Evolutionary conservation across 2,113 vertebrate genomes (phyloP).

Genomic region (Poeciliopsis retropinna): DNA sequence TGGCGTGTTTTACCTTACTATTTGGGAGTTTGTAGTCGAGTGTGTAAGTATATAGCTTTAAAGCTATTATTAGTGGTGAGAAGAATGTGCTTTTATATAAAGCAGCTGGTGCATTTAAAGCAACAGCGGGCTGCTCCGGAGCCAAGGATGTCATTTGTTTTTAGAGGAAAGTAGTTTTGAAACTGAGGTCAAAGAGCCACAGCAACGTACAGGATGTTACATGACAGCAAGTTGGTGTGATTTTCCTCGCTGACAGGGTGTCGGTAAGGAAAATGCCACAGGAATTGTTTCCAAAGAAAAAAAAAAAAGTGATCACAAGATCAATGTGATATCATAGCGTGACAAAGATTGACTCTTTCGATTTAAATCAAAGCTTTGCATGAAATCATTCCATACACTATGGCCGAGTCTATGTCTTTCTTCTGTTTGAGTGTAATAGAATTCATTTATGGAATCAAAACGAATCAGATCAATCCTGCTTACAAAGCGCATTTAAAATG

Average conservation of each 20-base stretch:
- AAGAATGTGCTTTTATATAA: conserved; percentile 44
- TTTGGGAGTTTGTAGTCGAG: conserved; percentile 29
- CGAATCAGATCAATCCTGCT: no score
- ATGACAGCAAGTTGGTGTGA: conserved; percentile 19
- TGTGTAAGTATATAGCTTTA: conserved; percentile 33
- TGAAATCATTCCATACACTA: not conserved
- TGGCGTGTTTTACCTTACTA: conserved; percentile 21
- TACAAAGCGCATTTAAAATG: no score
- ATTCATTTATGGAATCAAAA: not conserved
- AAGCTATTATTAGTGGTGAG: conserved; percentile 43
- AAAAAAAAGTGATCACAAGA: conserved; percentile 1
- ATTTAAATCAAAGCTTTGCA: conserved; percentile 1
- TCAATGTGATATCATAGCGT: not conserved
- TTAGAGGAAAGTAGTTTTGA: conserved; percentile 17
- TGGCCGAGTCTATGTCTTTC: not conserved
- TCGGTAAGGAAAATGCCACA: not conserved
- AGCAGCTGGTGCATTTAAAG: conserved; percentile 45
- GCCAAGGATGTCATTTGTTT: conserved; percentile 51
- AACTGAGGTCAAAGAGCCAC: conserved; percentile 33
- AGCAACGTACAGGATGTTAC: conserved; percentile 9
- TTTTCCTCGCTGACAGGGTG: conserved; percentile 8
- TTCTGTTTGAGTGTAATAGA: conserved; percentile 2
- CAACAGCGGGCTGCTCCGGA: conserved; percentile 10
- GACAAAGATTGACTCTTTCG: conserved; percentile 13
- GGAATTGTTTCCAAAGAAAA: conserved; percentile 1